phyloP scores from a whole-genome alignment of 2,113 vertebrate genomes.

The Synodontis membranacea region DNA sequence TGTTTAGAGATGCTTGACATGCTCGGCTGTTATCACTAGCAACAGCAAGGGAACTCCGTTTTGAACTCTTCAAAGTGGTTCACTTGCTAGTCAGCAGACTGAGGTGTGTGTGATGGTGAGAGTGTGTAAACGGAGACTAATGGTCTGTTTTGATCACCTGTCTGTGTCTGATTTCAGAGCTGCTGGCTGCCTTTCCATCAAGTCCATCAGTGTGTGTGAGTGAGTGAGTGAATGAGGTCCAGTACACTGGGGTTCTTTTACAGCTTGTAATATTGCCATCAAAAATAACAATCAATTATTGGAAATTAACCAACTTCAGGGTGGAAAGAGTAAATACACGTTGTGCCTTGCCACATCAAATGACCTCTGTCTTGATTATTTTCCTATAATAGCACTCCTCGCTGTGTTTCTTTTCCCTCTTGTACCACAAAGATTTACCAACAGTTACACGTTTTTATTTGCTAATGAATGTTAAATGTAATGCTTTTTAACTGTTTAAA shows the following conservation, averaged over 20 bases:
- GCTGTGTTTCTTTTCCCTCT: not conserved
- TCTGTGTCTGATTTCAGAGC: conserved; percentile 66
- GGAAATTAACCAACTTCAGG: not conserved
- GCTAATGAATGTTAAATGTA: not conserved
- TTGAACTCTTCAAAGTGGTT: conserved; percentile 49
- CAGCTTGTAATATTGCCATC: not conserved
- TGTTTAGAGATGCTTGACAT: not conserved
- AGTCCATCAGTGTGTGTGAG: conserved; percentile 41
- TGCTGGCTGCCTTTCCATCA: conserved; percentile 68
- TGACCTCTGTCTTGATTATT: not conserved
- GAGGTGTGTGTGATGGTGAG: conserved; percentile 73
- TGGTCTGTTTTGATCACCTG: conserved; percentile 79
- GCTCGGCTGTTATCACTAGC: conserved; percentile 15
- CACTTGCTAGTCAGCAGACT: conserved; percentile 40
- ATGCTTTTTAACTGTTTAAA: not conserved
- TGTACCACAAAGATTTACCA: not conserved
- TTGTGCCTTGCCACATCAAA: not conserved
- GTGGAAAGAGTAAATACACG: not conserved
- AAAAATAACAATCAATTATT: not conserved
- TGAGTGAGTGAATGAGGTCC: conserved; percentile 29
- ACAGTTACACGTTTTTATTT: not conserved
- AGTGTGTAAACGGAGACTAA: conserved; percentile 70
- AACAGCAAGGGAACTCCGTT: conserved; percentile 17
- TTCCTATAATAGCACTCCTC: not conserved
- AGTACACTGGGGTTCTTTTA: conserved; percentile 26